phyloP scores from a whole-genome alignment of 2,888 invertebrate genomes.

The Thecocarcelia acutangulata region DNA sequence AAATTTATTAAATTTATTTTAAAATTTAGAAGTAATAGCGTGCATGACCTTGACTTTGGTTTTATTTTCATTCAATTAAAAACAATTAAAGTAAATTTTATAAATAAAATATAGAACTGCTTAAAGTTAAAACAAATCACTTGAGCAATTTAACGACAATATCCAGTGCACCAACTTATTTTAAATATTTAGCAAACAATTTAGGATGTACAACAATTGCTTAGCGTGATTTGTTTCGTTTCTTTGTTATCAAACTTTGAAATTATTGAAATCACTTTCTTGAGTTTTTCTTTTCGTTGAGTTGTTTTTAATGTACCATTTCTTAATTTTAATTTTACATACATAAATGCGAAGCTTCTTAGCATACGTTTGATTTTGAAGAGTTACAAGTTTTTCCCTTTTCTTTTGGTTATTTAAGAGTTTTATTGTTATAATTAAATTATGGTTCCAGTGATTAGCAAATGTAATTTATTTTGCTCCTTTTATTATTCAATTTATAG shows the following conservation, averaged over 20 bases:
- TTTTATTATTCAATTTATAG: constrained; percentile 12
- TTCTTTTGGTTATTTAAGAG: constrained; percentile 43
- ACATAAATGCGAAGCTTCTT: constrained; percentile 65
- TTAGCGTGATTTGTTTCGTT: constrained; percentile 18
- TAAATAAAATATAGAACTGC: constrained; percentile 3
- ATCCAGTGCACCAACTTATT: not conserved
- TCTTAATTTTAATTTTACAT: constrained; percentile 32
- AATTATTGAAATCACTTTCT: not conserved
- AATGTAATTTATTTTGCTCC: constrained; percentile 54
- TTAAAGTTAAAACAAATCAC: not conserved
- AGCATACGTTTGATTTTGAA: constrained; percentile 56
- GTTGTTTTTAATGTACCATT: not conserved
- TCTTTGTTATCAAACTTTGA: not conserved
- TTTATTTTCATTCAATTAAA: not conserved
- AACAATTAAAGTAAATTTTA: not conserved
- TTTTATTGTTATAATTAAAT: constrained; percentile 34
- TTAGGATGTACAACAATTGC: not conserved
- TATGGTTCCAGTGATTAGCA: constrained; percentile 45
- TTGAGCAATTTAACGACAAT: constrained; percentile 1
- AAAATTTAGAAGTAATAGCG: not conserved
- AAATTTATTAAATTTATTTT: not conserved
- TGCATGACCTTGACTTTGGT: constrained; percentile 33
- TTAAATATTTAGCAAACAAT: not conserved
- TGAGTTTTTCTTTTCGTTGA: not conserved
- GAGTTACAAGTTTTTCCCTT: constrained; percentile 40